Evolutionary conservation across 2,888 invertebrate species (phyloP).

Genomic region (Chymomyza procnemis): DNA sequence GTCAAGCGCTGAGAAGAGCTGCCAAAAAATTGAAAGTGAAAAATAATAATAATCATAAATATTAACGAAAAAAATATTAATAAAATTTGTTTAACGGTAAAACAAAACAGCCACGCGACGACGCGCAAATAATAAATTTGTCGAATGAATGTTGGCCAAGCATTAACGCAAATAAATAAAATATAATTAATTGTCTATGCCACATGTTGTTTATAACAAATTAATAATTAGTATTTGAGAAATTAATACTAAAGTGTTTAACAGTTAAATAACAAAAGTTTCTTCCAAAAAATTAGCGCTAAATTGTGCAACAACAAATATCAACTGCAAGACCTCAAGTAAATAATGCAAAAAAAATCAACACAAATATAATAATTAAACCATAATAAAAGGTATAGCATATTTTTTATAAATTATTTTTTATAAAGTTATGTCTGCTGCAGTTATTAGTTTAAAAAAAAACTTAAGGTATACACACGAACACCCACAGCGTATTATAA

Average conservation of each 20-base stretch:
- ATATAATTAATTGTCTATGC: constrained; percentile 29
- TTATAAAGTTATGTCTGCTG: not conserved
- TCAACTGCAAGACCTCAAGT: constrained; percentile 46
- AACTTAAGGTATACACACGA: constrained; percentile 37
- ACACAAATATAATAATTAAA: constrained; percentile 16
- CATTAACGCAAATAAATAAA: constrained; percentile 18
- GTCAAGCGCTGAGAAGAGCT: constrained; percentile 22
- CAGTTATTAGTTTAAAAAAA: not conserved
- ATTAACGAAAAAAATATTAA: constrained; percentile 16
- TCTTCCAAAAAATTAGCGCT: not conserved
- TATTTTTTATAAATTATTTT: too few species aligned
- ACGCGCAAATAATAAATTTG: constrained; percentile 38
- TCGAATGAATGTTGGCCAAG: constrained; percentile 51
- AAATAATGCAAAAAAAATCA: constrained; percentile 30
- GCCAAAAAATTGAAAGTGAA: constrained; percentile 62
- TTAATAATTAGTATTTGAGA: constrained; percentile 42
- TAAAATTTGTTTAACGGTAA: constrained; percentile 42
- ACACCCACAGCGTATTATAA: not conserved
- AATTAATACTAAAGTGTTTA: constrained; percentile 57
- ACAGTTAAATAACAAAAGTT: constrained; percentile 50
- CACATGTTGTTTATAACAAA: constrained; percentile 8
- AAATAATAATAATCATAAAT: constrained; percentile 11
- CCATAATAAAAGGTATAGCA: not conserved
- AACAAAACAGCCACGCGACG: constrained; percentile 49
- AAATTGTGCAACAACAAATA: constrained; percentile 12